Conservation (phyloP, 2,113 vertebrate genomes). For the Eidolon helvum region DNA sequence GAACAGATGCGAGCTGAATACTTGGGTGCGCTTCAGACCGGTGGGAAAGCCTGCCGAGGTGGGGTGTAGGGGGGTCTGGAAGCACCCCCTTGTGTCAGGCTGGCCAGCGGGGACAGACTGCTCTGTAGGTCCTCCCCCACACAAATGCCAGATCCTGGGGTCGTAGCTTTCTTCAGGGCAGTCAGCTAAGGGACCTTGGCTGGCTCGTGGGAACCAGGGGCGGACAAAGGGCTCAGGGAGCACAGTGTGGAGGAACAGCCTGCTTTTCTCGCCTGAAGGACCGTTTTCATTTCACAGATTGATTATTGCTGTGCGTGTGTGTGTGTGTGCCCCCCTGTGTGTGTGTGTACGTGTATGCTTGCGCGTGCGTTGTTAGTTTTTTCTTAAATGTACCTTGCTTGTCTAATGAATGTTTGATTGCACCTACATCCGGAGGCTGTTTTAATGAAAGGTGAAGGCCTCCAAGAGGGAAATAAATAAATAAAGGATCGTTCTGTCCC, state of each 20-base stretch:
- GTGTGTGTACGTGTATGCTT: not conserved
- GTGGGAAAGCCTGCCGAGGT: not conserved
- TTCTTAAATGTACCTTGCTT: constrained; percentile 66
- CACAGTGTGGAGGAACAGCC: not conserved
- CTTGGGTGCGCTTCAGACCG: not conserved
- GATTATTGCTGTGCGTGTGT: constrained; percentile 37
- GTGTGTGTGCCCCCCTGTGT: not conserved
- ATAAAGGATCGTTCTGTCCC: constrained; percentile 48
- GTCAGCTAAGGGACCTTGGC: not conserved
- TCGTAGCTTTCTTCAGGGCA: not conserved
- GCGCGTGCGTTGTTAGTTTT: constrained; percentile 10
- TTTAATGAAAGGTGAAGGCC: constrained; percentile 74
- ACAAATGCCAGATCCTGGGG: not conserved
- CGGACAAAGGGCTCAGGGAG: not conserved
- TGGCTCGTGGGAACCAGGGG: too few relatives aligned
- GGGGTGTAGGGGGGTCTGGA: not conserved
- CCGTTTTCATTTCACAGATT: constrained; percentile 68
- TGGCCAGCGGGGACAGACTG: not conserved
- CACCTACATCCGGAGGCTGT: constrained; percentile 71
- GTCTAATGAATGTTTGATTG: constrained; percentile 78
- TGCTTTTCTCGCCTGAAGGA: constrained; percentile 49
- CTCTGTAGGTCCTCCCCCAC: not conserved
- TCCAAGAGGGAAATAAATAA: constrained; percentile 69
- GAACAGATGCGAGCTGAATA: not conserved
- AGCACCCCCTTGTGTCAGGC: not conserved